Conservation (phyloP, 2,797 vertebrate species). For the Euphonia xanthogaster region DNA sequence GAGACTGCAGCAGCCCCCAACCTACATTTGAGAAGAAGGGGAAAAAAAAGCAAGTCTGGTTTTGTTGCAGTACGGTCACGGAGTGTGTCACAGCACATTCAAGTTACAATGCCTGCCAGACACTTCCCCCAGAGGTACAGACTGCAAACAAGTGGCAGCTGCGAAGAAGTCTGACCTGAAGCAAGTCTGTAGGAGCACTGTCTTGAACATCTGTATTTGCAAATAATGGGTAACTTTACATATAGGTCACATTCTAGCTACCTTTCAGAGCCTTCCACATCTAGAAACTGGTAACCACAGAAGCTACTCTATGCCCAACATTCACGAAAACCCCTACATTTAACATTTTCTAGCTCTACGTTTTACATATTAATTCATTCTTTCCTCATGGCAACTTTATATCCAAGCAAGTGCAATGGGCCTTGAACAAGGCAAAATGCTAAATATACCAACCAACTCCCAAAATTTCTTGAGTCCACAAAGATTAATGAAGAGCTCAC, state of each 20-base stretch:
- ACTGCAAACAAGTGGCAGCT: background rate
- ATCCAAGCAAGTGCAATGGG: background rate
- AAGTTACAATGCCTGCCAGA: background rate
- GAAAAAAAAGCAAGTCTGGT: background rate
- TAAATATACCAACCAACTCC: background rate
- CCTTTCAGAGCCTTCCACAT: background rate
- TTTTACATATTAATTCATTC: background rate
- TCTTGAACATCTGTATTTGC: background rate
- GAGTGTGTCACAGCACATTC: background rate
- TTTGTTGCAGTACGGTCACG: background rate
- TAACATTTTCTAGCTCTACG: background rate
- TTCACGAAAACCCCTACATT: background rate
- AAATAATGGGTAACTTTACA: background rate
- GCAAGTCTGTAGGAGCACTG: background rate
- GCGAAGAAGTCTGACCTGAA: background rate
- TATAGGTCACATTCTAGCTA: background rate
- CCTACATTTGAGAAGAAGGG: slow-evolving; percentile 73
- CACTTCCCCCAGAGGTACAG: background rate
- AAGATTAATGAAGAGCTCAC: background rate
- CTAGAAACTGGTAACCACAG: background rate
- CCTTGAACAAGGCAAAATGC: background rate
- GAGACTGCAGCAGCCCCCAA: slow-evolving; percentile 92
- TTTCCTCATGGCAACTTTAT: background rate
- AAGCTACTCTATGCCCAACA: background rate
- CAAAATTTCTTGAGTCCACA: background rate